phyloP scores from a whole-genome alignment of 2,797 vertebrate genomes.

The Lutjanus argentimaculatus region DNA sequence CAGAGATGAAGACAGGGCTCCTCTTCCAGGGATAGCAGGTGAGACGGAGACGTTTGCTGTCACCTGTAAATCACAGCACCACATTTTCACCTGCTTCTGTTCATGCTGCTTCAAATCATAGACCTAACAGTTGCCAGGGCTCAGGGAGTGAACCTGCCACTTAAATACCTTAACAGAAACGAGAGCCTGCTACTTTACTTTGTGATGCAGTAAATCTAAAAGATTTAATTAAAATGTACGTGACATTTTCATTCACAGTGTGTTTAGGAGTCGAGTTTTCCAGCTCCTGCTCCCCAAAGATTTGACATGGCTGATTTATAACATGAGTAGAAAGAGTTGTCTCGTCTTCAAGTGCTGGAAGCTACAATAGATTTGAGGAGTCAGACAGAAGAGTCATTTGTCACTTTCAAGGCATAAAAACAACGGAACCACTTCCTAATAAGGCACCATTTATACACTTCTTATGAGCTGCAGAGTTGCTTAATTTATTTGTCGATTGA shows the following conservation, averaged over 20 bases:
- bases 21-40: constrained; percentile 34
- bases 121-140: constrained; percentile 50
- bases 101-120: constrained; percentile 58
- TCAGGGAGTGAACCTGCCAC: constrained; percentile 18
- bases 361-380: background rate
- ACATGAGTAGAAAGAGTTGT: constrained; percentile 21
- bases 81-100: constrained; percentile 67
- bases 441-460: too few relatives aligned
- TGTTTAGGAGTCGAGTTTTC: constrained; percentile 28
- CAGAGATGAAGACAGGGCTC: constrained; percentile 42
- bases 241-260: constrained; percentile 59
- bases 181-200: constrained; percentile 31
- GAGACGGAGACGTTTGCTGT: constrained; percentile 36
- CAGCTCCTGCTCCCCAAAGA: constrained; percentile 28
- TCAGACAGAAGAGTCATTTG: constrained; percentile 1
- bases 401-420: constrained; percentile 17
- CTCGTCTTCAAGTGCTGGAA: constrained; percentile 3
- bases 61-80: constrained; percentile 70
- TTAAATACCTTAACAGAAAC: constrained; percentile 64
- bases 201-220: constrained; percentile 63
- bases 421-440: background rate
- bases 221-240: constrained; percentile 73
- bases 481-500: too few relatives aligned
- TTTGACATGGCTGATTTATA: constrained; percentile 53
- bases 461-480: too few relatives aligned